Conservation (phyloP, 2,888 invertebrate species). For the Drosophila meridiana region DNA sequence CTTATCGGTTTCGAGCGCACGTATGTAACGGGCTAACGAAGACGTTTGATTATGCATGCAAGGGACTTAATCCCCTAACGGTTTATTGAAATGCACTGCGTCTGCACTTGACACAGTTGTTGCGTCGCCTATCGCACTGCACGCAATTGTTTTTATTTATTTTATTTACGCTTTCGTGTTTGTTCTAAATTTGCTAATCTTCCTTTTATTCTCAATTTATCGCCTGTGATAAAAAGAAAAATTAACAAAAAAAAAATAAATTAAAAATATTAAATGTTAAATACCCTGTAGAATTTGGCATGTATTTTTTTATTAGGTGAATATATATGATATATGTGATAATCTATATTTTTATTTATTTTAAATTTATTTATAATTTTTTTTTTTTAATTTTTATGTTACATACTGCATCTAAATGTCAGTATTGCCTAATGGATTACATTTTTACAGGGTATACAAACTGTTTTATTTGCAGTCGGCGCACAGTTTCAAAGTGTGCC, state of each 20-base stretch:
- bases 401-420: not conserved
- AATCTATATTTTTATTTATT: not conserved
- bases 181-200: conserved; percentile 29
- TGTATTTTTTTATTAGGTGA: too few relatives aligned
- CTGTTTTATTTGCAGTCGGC: conserved; percentile 50
- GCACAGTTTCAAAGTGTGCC: conserved; percentile 64
- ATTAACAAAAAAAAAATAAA: not conserved
- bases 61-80: not conserved
- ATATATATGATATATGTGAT: too few relatives aligned
- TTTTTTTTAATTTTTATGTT: not conserved
- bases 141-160: conserved; percentile 27
- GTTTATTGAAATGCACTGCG: conserved; percentile 6
- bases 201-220: conserved; percentile 54
- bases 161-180: conserved; percentile 1
- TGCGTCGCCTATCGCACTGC: conserved; percentile 10
- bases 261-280: too few relatives aligned
- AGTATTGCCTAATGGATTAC: not conserved
- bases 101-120: conserved; percentile 20
- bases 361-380: not conserved
- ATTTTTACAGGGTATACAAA: conserved; percentile 2
- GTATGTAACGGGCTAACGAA: not conserved
- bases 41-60: not conserved
- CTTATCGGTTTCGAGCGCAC: not conserved
- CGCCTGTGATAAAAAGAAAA: conserved; percentile 57
- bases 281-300: not conserved